Evolutionary conservation across 2,797 vertebrate species (phyloP), one percentile per base, ranked within the genome.

Genomic region (Acanthurus lineatus): DNA sequence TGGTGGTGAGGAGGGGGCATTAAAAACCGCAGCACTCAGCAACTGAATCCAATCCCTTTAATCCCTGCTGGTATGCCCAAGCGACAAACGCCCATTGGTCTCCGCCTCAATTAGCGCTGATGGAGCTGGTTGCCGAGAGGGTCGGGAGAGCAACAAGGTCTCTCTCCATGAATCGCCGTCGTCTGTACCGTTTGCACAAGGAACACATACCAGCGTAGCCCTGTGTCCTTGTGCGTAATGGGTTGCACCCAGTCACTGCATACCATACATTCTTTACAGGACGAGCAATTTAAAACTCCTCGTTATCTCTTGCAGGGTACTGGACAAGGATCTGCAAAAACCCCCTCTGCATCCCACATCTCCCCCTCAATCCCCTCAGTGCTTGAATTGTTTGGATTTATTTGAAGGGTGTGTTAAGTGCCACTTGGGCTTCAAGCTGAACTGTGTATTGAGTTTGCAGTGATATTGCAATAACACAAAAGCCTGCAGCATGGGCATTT

Each of bases 1-100:
- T 4, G 70, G 47, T 44, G 73, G 61, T 7, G 69, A 57, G 63
- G 11, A 1, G 52, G 45, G 54, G 20, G 87, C 89, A 88, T 89
- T 91, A 89, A 93, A 93, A 94, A 93, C 82, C 89, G 86, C 92
- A 79, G 79, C 90, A 92, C 93, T 93, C 91, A 93, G 94, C 92
- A 93, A 90, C 91, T 91, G 90, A 94, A 93, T 92, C 91, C 91
- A 93, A 95, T 95, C 94, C 93, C 89, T 93, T 78, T 95, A 95
- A 95, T 95, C 95, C 94, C 85, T 59, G 47, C 88, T 94, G 95
- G 95, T 92, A 95, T 94, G 94, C 91, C 63, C 56, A 47, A 68
- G 65, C 86, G 61, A 84, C 89, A 90, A 88, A 77, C 75, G 85
- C 79, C 88, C 84, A 84, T 87, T 87, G 85, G 92, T 89, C 91